Evolutionary conservation across 2,888 invertebrate species (phyloP), one percentile per base, ranked within the genome.

Genomic region (Sinotaia quadrata): DNA sequence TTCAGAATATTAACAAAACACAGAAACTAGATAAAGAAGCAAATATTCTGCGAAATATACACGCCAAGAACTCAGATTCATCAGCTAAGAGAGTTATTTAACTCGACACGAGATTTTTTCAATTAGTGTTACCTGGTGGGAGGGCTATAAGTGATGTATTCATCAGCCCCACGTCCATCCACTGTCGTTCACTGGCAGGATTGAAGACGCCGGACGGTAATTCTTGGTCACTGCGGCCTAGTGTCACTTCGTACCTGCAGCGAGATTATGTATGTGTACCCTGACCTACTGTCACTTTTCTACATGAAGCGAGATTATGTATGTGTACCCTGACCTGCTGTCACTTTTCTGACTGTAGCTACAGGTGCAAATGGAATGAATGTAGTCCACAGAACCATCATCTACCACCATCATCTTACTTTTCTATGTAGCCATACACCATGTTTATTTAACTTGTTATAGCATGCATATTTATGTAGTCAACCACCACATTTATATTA

Each of bases 161-260:
- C 33, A 41, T 58, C 44, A 51, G 34, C 5, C 69, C 69, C 21
- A 65, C 65, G 33, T 69, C 69, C 21, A 34, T 49, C 69, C 69
- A 69, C 34, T 52, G 27, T 0, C 69, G 33, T 18, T 69, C 69
- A 4, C 24, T 8, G 12, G 33, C 56, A 7, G 52, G 24, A 15
- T 29, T 31, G 60, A 63, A 69, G 15, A 69, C 57, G 10, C 69
- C 69, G 12, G 44, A 37, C 1, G 69, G 69, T 21, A 31, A 59
- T 24, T 15, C 31, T 21, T 56, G 27, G 47, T 57, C 49, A 4
- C 21, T 44, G 4, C 49, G 51, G 3, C 69, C 69, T 21, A 41
- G 65, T 34, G 58, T 49, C 15, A 69, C 60, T 58, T 69, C 69
- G 47, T 59, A 59, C 47, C 59, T 67, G 27, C 8, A 36, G 37